These are phyloP conservation scores for Helogale parvula DNA, from an alignment of 2,113 vertebrate genomes.

Conservation along the genomic window DNA sequence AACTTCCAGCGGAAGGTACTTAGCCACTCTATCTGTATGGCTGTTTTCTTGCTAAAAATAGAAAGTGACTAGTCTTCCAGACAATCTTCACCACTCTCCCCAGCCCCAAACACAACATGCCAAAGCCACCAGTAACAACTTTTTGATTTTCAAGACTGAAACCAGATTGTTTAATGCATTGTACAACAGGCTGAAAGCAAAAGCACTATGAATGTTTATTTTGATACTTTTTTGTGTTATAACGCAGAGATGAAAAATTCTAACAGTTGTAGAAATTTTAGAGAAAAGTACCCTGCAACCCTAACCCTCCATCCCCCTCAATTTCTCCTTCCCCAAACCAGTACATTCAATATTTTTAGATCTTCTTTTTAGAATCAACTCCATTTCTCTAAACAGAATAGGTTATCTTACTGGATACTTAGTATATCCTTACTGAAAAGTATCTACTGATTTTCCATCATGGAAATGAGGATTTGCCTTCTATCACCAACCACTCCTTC, in stretches of 20 bases:
- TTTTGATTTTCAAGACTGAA: background rate
- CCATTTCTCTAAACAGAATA: background rate
- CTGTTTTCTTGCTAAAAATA: background rate
- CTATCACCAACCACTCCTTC: background rate
- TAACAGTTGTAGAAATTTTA: background rate
- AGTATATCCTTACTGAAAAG: background rate
- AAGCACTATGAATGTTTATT: background rate
- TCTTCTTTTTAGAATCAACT: background rate
- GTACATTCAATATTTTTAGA: background rate
- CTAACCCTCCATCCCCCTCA: background rate
- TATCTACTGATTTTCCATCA: background rate
- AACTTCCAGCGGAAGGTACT: background rate
- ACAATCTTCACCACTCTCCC: background rate
- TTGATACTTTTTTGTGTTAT: background rate
- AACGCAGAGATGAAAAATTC: background rate
- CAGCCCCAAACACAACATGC: background rate
- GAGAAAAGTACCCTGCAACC: background rate
- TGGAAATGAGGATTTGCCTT: background rate
- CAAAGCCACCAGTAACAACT: background rate
- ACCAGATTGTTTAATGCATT: background rate
- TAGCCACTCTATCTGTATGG: background rate
- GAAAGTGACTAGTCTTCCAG: background rate
- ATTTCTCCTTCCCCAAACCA: background rate
- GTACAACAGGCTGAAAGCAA: background rate
- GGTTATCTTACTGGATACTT: background rate